Percentiles rank a stretch among this genome's conserved stretches.
These are phyloP conservation scores for Apostichopus leukothele DNA, from an alignment of 53 echinoderm and acorn worm genomes.

Conservation along the genomic window DNA sequence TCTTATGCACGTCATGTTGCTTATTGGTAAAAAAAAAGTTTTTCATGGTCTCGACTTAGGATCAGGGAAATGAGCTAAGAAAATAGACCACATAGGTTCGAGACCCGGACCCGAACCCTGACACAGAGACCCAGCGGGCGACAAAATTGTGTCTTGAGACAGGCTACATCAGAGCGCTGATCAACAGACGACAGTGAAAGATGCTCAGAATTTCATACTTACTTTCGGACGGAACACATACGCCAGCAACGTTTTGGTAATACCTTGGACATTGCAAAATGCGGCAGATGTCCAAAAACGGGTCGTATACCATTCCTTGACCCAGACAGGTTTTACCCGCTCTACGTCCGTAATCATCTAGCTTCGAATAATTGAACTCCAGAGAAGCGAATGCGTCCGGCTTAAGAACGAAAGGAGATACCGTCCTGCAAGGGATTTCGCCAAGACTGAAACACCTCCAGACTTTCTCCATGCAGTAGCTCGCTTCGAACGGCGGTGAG, in stretches of 20 bases:
- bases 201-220: not conserved
- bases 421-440: not conserved
- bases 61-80: no score
- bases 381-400: slow-evolving; percentile 36
- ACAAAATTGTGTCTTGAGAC: no score
- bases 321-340: slow-evolving; percentile 8
- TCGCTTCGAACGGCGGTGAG: not conserved
- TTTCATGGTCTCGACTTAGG: no score
- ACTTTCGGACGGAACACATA: slow-evolving; percentile 12
- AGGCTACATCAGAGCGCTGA: no score
- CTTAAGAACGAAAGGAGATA: not conserved
- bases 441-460: not conserved
- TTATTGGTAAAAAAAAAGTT: no score
- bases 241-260: not conserved
- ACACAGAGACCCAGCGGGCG: no score
- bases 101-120: no score
- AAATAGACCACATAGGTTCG: no score
- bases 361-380: slow-evolving; percentile 37
- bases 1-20: no score
- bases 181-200: no score
- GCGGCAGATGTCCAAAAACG: slow-evolving; percentile 51
- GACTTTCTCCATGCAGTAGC: not conserved
- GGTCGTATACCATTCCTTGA: slow-evolving; percentile 50
- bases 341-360: not conserved
- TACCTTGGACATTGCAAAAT: slow-evolving; percentile 47